Conservation (phyloP, 1,140 invertebrate species). For the Sarcophaga peregrina region DNA sequence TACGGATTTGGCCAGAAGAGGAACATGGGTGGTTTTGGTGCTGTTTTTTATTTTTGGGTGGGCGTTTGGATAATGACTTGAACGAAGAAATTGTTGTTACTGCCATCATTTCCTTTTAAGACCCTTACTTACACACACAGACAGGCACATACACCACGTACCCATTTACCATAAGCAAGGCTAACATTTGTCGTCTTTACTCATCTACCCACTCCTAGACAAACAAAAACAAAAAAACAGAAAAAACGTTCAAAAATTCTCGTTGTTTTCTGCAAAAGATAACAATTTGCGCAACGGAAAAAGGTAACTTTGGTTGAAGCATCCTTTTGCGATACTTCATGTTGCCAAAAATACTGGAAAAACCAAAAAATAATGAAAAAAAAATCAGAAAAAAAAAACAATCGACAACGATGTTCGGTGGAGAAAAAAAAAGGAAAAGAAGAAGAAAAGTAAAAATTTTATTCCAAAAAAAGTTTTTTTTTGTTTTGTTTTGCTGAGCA, state of each 20-base stretch:
- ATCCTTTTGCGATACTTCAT: constrained; percentile 39
- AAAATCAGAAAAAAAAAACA: background rate
- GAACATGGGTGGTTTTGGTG: background rate
- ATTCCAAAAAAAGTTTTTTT: background rate
- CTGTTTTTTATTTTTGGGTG: no score
- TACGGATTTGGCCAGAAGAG: background rate
- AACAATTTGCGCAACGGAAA: constrained; percentile 41
- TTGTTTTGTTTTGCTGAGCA: background rate
- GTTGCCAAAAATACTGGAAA: constrained; percentile 34
- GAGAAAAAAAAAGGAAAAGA: background rate
- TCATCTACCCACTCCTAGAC: background rate
- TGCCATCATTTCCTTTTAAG: constrained; percentile 34
- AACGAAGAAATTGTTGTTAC: constrained; percentile 16
- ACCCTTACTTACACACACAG: background rate
- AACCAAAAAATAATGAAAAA: constrained; percentile 21
- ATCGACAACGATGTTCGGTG: no score
- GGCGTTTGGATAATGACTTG: background rate
- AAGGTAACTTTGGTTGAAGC: constrained; percentile 39
- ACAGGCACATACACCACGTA: background rate
- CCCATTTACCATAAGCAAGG: background rate
- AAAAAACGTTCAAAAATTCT: background rate
- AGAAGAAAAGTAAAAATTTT: background rate
- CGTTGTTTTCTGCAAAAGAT: constrained; percentile 31
- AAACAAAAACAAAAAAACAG: no score
- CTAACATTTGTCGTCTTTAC: background rate